Evolutionary conservation across 2,888 invertebrate species (phyloP), one percentile per base, ranked within the genome.

Genomic region (Anoplius nigerrimus): DNA sequence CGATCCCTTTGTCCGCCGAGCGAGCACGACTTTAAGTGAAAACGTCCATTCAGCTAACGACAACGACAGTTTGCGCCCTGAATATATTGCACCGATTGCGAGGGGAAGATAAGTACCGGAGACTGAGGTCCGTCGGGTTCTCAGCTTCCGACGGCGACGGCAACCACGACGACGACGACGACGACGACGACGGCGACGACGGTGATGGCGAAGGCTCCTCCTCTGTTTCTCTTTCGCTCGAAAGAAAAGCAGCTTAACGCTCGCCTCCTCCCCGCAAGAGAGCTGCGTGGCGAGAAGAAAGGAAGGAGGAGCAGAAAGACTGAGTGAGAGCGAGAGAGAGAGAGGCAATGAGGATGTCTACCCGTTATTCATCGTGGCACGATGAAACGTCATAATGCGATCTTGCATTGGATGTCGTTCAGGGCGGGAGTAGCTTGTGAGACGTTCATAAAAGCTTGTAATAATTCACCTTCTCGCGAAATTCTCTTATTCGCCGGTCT

Each of bases 1-100:
- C 84, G 86, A 87, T 86, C 86, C 86, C 86, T 87, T 87, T 87
- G 86, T 87, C 83, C 85, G 62, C 71, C 63, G 67, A 64, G 76
- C 79, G 77, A 78, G 73, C 78, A 81, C 81, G 78, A 85, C 83
- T 85, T 84, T 81, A 83, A 83, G 81, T 80, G 82, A 82, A 84
- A 83, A 82, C 84, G 82, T 84, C 84, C 82, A 85, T 84, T 86
- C 83, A 83, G 73, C 72, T 58, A 72, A 74, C 78, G 79, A 80
- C 82, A 81, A 84, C 83, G 84, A 83, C 82, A 79, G 81, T 83
- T 85, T 82, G 82, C 85, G 82, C 85, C 78, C 82, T 82, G 83
- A 86, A 86, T 86, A 85, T 82, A 84, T 86, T 83, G 83, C 82
- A 73, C 75, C 83, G 84, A 86, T 86, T 86, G 79, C 80, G 80